phyloP scores from a whole-genome alignment of 2,797 vertebrate species.

The Bothrops alternatus region DNA sequence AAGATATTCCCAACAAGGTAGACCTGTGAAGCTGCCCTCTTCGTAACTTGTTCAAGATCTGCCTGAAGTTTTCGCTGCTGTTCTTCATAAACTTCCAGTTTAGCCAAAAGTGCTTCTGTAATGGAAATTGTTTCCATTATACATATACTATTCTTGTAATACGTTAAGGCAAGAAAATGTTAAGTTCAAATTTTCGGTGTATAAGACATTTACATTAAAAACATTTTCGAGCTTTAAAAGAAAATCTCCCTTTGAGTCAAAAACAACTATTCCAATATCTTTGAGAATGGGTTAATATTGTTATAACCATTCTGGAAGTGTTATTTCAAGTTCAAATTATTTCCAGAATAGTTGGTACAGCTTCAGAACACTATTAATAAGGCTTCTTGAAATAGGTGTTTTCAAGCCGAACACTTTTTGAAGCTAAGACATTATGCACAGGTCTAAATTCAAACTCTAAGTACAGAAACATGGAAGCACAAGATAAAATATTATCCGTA shows the following conservation, averaged over 20 bases:
- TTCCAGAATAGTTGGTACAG: neutral
- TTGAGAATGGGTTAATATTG: neutral
- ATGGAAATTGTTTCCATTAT: slow-evolving; percentile 9
- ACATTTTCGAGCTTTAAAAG: neutral
- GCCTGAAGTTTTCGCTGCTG: slow-evolving; percentile 88
- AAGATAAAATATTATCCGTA: neutral
- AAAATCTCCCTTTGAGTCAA: neutral
- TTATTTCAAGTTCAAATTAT: neutral
- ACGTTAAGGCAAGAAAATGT: neutral
- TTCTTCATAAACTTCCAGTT: slow-evolving; percentile 86
- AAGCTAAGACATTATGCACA: neutral
- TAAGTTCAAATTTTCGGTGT: neutral
- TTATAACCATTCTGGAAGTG: neutral
- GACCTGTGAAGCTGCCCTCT: slow-evolving; percentile 90
- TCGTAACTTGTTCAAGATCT: slow-evolving; percentile 89
- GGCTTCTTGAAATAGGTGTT: neutral
- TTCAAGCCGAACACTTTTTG: neutral
- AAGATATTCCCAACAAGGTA: neutral
- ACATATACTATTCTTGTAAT: neutral
- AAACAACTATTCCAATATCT: neutral
- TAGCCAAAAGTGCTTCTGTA: slow-evolving; percentile 80
- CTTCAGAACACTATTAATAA: neutral
- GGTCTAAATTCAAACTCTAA: neutral
- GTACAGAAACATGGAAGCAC: neutral
- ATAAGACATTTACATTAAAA: neutral